Evolutionary conservation across 2,113 vertebrate species (phyloP), one percentile per base, ranked within the genome.

Genomic region (Sphyrna mokarran): DNA sequence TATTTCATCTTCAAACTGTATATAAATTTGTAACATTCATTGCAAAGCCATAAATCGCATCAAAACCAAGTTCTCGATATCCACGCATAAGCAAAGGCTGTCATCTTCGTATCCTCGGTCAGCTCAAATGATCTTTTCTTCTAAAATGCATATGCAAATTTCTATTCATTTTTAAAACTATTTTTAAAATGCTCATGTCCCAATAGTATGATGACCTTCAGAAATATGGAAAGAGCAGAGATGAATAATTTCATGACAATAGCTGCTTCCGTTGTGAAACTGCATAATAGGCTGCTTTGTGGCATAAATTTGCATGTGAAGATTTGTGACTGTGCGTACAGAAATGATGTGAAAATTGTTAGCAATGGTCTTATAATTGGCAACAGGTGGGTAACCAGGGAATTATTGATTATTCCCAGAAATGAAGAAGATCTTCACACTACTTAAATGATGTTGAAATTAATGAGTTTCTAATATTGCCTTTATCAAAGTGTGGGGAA

Each of bases 171-270:
- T 90, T 94, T 70, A 70, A 48, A 95, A 95, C 68, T 43, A 94
- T 72, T 72, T 72, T 95, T 76, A 54, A 72, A 95, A 54, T 43
- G 23, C 69, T 72, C 40, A 95, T 95, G 69, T 95, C 94, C 94
- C 94, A 95, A 54, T 95, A 18, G 40, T 76, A 95, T 48, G 43
- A 72, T 95, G 69, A 95, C 94, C 94, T 95, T 95, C 68, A 95
- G 94, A 95, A 95, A 72, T 95, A 33, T 33, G 68, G 43, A 54
- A 43, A 72, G 43, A 48, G 23, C 66, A 76, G 43, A 22, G 83
- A 95, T 93, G 58, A 68, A 93, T 95, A 76, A 48, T 95, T 72
- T 95, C 40, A 48, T 95, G 37, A 72, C 69, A 70, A 72, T 70
- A 93, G 33, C n/a, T 66, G n/a, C 61, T 66, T 91, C 16, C 61